phyloP scores from a whole-genome alignment of 2,888 invertebrate species.

The Strigamia transsilvanica region DNA sequence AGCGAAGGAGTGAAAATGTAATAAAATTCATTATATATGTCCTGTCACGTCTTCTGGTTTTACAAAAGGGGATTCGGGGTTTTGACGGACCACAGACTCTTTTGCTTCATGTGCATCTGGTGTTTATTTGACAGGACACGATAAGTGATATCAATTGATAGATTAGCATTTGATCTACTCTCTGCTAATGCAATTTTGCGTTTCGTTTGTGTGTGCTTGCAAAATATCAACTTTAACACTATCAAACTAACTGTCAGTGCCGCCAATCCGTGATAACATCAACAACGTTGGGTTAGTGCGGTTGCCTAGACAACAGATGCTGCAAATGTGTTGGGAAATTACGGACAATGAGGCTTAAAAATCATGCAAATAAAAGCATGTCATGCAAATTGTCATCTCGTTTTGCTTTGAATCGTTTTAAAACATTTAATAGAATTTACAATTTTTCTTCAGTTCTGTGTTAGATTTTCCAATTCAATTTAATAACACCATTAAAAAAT shows the following conservation, averaged over 20 bases:
- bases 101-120: background rate
- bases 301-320: conserved; percentile 14
- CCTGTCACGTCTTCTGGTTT: background rate
- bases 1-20: background rate
- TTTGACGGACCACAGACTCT: conserved; percentile 6
- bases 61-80: background rate
- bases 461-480: too few species aligned
- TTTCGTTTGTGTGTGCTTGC: background rate
- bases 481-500: too few species aligned
- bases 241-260: background rate
- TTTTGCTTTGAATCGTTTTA: too few species aligned
- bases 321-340: background rate
- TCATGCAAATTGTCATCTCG: too few species aligned
- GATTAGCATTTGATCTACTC: background rate
- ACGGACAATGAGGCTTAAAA: background rate
- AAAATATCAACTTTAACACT: background rate
- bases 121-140: background rate
- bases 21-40: background rate
- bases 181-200: background rate
- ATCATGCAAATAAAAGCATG: background rate
- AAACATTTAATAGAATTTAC: too few species aligned
- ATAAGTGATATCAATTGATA: background rate
- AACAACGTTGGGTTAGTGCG: background rate
- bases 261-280: background rate
- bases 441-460: too few species aligned